Base-by-base conservation (phyloP, 2,888 invertebrate genomes). In the Clostera curtula region DNA sequence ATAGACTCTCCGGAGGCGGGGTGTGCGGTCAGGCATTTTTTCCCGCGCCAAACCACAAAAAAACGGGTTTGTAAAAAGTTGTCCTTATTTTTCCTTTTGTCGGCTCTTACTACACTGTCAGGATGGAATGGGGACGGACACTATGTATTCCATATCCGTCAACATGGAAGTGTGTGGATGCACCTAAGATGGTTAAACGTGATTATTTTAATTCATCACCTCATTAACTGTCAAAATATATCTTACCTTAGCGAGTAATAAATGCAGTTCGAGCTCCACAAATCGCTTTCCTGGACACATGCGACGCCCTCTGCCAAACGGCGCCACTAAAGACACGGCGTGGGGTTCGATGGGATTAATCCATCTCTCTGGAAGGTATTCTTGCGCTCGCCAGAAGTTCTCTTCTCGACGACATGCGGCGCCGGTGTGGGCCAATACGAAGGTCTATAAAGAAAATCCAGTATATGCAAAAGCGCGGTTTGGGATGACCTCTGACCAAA, bases 271-370 rank as follows among this genome's bases (percentile, higher is more conserved):
- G 43, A 93, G 87, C 51, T 93, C 93, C 2, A 93, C 91, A 58
- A 94, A 93, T 34, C 93, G 83, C 69, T 93, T 93, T 23, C 95
- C 95, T 0, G 95, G 95, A 59, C 95, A 95, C 72, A 92, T 91
- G 22, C 95, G 85, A 26, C 89, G 86, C 0, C 95, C 95, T 16
- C 89, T 80, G 0, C 95, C 95, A 66, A 95, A 95, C 0, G 94
- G 93, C 4, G 89, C 88, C 1, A 93, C 89, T 24, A 95, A 72
- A 22, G 86, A 80, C 0, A 89, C 83, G 4, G 90, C 87, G 34
- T 87, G 85, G 21, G 67, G 74, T 47, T 70, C 74, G 3, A 57
- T 67, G 0, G 86, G 77, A 7, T 82, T 67, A 12, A 92, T 53
- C 95, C 95, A 95, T 19, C 95, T 85, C 56, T 94, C 93, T 0